Base-by-base conservation (phyloP, 2,113 vertebrate genomes). In the Charina bottae region DNA sequence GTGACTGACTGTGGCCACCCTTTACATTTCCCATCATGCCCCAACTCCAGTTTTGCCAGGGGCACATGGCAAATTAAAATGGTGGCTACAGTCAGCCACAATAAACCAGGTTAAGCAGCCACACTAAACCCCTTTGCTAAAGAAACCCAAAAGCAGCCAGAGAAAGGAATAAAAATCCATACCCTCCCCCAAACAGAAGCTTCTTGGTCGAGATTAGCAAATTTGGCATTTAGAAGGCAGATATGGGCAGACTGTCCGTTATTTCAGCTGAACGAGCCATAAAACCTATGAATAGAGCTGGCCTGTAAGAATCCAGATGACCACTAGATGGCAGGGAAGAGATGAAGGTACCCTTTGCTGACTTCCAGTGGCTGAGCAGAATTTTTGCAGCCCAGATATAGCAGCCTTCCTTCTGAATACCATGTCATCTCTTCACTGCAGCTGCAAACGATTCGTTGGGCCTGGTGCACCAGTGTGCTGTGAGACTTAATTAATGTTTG, bases 401-500 rank as follows among this genome's bases (percentile, higher is more conserved):
- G 72, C 72, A 42, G 72, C 37, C 33, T 72, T 19, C 68, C 21
- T 78, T 87, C 1, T 53, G 85, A 55, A 55, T 60, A 42, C 83
- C 24, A 46, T 86, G 85, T 91, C 93, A 89, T 85, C 92, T 93
- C 53, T 24, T 33, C 92, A 17, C 84, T 55, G 92, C 92, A n/a
- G 62, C 72, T 86, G 90, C 83, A 49, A 89, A 19, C 2, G 23
- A 26, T 89, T 93, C 91, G 46, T 86, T 90, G 90, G 93, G 87
- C 89, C 83, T 33, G 37, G 37, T 92, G 53, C 46, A 33, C 78
- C 42, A 46, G 90, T 93, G 90, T 64, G 19, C 93, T 84, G 90
- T 62, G 90, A 95, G 89, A 87, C 92, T 94, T 96, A 96, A 96
- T 97, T 96, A 95, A 90, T 96, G 95, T 96, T 96, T 94, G 19